Conservation (phyloP, 1,140 invertebrate genomes). For the Scaptodrosophila lebanonensis region DNA sequence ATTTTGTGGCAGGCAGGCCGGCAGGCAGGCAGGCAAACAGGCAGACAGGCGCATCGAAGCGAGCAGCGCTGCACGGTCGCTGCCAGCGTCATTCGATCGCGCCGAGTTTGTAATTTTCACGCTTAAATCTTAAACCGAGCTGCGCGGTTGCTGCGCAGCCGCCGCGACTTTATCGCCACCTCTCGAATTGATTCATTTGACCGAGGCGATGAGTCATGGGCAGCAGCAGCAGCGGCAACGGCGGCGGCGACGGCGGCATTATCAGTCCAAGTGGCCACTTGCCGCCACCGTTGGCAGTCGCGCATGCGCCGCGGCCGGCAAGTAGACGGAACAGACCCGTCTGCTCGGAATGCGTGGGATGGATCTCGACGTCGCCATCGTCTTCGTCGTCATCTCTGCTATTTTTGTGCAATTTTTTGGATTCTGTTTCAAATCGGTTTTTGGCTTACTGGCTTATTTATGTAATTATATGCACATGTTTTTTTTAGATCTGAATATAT, state of each 20-base stretch:
- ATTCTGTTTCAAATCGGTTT: slow-evolving; percentile 2
- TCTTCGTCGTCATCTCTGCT: too few species aligned
- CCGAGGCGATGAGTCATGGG: slow-evolving; percentile 43
- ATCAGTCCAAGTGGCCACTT: too few species aligned
- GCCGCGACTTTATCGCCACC: slow-evolving; percentile 43
- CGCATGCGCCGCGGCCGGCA: not conserved
- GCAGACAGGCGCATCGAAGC: slow-evolving; percentile 20
- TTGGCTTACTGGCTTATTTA: slow-evolving; percentile 12
- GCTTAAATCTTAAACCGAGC: too few species aligned
- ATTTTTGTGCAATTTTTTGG: slow-evolving; percentile 37
- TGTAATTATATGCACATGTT: slow-evolving; percentile 45
- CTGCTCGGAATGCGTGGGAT: slow-evolving; percentile 4
- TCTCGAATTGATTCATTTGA: slow-evolving; percentile 55
- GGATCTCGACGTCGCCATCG: not conserved
- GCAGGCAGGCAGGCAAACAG: slow-evolving; percentile 25
- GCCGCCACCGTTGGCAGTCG: too few species aligned
- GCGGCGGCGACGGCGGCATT: slow-evolving; percentile 7
- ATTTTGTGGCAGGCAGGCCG: too few species aligned
- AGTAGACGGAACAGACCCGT: too few species aligned
- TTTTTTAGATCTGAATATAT: slow-evolving; percentile 24
- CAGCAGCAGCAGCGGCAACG: slow-evolving; percentile 5
- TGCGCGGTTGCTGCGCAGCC: slow-evolving; percentile 12
- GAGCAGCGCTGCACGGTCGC: slow-evolving; percentile 24
- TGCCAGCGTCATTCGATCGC: not conserved
- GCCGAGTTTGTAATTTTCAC: too few species aligned